Base-by-base conservation (phyloP, 2,113 vertebrate species). In the Chrysochloris asiatica region DNA sequence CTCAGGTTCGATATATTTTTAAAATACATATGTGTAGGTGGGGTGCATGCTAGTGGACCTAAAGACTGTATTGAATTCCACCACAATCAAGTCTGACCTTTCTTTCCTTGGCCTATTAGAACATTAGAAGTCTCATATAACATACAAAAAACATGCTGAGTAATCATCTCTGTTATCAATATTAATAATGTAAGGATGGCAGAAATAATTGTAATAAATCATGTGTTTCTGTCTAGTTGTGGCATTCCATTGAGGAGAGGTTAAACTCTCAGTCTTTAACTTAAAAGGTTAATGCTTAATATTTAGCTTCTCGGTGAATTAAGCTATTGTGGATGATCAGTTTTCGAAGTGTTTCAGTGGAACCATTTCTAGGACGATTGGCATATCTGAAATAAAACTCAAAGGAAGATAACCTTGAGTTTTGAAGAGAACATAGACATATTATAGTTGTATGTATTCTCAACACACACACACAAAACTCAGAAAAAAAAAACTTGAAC, bases 41-140 rank as follows among this genome's bases (percentile, higher is more conserved):
- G 38, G 50, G 78, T 93, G 63, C 30, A 47, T 0, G 0, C 41
- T 41, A 71, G 52, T 83, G 78, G 86, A 90, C 78, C n/a, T 77
- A 56, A 87, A 83, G 69, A 54, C 36, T 89, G 61, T 90, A 78
- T 90, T 88, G 83, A 88, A 90, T 95, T 84, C 86, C 81, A 92
- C 88, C 47, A 76, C 54, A 41, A 43, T 56, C 41, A 86, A 81
- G 73, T 84, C 83, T 47, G 88, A 89, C 38, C 33, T 88, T 95
- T 90, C 81, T 89, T 92, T 84, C 85, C 56, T 88, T 65, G 93
- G 65, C 43, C 75, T 28, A 33, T 86, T 88, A 78, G 87, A 50
- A 78, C 77, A 79, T 83, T 26, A 83, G 76, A 75, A 80, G 80
- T 33, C 76, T 93, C 83, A 56, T 38, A 14, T 79, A 69, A 91